Evolutionary conservation across 2,888 invertebrate genomes (phyloP), one percentile per base, ranked within the genome.

Genomic region (Tuta absoluta): DNA sequence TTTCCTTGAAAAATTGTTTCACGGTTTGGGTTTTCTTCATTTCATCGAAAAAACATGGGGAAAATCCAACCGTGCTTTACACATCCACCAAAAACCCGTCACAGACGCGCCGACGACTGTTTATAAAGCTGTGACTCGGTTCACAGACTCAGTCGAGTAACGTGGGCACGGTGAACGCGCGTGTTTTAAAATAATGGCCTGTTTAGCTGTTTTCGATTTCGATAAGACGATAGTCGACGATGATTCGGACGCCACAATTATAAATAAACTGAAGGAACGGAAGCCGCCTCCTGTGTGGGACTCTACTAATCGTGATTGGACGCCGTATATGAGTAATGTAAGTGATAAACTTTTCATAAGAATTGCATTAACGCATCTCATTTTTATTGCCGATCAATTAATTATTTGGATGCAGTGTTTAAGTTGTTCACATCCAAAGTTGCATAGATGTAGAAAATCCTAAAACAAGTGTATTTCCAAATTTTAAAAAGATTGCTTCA

Each of bases 291-390:
- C 91, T 0, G 89, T 89, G 65, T 90, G 87, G 86, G 89, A 91
- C 56, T 71, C 79, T 0, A 71, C 78, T 0, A 86, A 75, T 62
- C 75, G 82, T 12, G 90, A 91, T 67, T 91, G 91, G 91, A 91
- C 90, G 0, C 91, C 91, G 0, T 91, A 91, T 53, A 91, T 91
- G 91, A 88, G 86, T 66, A 84, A 89, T 75, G 91, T 90, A 73
- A 89, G 90, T 82, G 23, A 24, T 10, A 58, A 65, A 64, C 63
- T 64, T 57, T 38, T 62, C n/a, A n/a, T n/a, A n/a, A n/a, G n/a
- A n/a, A n/a, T n/a, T n/a, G n/a, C n/a, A n/a, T n/a, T n/a, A n/a
- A n/a, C n/a, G n/a, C n/a, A n/a, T n/a, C 41, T 49, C 19, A 19
- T 10, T 41, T 41, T 41, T 4, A n/a, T 41, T 41, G n/a, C 11